Percentiles rank a stretch among this genome's conserved stretches.
Conservation (phyloP, 2,797 vertebrate species). For the Leuciscus waleckii region DNA sequence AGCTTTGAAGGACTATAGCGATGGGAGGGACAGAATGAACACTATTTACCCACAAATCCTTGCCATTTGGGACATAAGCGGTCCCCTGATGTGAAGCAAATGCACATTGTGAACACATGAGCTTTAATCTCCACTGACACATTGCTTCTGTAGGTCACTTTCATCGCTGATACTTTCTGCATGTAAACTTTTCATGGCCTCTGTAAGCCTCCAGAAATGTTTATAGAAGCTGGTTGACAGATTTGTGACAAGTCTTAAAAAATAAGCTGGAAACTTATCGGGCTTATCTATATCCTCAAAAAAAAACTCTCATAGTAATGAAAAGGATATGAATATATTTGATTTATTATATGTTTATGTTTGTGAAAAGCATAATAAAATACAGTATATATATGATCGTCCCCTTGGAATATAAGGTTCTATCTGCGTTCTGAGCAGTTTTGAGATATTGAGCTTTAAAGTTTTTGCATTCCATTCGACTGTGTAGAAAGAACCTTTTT, state of each 20-base stretch:
- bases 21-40: slow-evolving; percentile 31
- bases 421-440: no score
- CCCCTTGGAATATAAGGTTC: no score
- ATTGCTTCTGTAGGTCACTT: slow-evolving; percentile 50
- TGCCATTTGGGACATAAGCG: slow-evolving; percentile 45
- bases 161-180: slow-evolving; percentile 36
- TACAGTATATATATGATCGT: no score
- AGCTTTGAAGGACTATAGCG: slow-evolving; percentile 51
- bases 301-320: not conserved
- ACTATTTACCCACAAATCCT: slow-evolving; percentile 56
- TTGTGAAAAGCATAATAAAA: no score
- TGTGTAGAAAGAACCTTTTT: no score
- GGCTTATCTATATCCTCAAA: slow-evolving; percentile 18
- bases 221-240: slow-evolving; percentile 28
- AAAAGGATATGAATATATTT: not conserved
- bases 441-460: no score
- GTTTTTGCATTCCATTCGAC: no score
- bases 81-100: slow-evolving; percentile 54
- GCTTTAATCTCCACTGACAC: slow-evolving; percentile 52
- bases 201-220: slow-evolving; percentile 30
- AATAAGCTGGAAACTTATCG: not conserved
- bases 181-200: slow-evolving; percentile 26
- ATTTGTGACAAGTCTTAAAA: slow-evolving; percentile 8
- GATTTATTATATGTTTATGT: no score
- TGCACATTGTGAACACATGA: slow-evolving; percentile 25